Conservation (phyloP, 2,113 vertebrate species). For the Lichenostomus cassidix region DNA sequence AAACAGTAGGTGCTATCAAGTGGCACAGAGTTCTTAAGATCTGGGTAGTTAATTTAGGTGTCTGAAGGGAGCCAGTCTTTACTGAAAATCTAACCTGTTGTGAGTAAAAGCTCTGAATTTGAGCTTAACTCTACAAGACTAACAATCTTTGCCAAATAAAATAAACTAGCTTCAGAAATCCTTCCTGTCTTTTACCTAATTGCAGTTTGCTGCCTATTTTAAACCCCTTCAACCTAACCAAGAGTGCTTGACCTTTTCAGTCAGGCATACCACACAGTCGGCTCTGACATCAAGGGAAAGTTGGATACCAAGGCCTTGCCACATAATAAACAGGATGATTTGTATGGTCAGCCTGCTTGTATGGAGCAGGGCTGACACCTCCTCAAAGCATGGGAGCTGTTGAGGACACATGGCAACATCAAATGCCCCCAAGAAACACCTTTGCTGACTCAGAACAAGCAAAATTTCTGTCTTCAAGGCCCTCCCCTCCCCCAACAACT, state of each 20-base stretch:
- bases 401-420: background rate
- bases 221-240: background rate
- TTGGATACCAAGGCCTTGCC: background rate
- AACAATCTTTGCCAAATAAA: background rate
- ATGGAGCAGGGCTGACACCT: background rate
- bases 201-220: background rate
- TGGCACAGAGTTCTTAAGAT: background rate
- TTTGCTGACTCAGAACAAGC: background rate
- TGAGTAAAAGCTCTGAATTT: background rate
- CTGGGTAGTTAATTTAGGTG: background rate
- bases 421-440: background rate
- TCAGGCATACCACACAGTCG: background rate
- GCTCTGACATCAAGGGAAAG: slow-evolving; percentile 14
- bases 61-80: background rate
- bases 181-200: background rate
- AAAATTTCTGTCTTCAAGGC: background rate
- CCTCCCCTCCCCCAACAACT: background rate
- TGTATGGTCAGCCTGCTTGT: background rate
- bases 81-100: background rate
- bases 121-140: background rate
- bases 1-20: background rate
- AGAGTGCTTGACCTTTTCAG: slow-evolving; percentile 8
- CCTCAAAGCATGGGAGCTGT: background rate
- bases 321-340: background rate
- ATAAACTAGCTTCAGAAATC: background rate